Base-by-base conservation (phyloP, 2,113 vertebrate genomes). In the Xyrauchen texanus region DNA sequence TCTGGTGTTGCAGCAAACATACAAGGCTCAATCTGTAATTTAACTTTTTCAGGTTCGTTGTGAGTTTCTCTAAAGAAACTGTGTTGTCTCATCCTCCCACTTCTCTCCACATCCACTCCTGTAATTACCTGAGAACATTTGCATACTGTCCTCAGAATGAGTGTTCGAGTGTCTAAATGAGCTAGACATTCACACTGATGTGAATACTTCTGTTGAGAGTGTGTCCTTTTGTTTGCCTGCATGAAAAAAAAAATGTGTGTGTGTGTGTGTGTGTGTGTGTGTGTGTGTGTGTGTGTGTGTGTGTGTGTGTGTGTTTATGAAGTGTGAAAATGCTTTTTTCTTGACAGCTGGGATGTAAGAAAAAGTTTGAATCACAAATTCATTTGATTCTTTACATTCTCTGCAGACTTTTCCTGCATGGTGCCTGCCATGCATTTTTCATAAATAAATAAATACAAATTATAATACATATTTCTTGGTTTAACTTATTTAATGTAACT, bases 81-180 rank as follows among this genome's bases (percentile, higher is more conserved):
- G 51, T 53, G 73, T 74, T 13, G 51, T 60, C 68, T 80, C 71
- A 72, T 80, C 69, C 74, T 70, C 47, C 66, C 62, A 80, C 72
- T 34, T 63, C 62, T 77, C 62, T 44, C 74, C 73, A 51, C 65
- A 51, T 78, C 62, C 76, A 63, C 67, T 67, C 47, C 62, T 77
- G 76, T 77, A 80, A 83, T 80, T 77, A 58, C 68, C 61, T 51
- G 45, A 65, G 21, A 47, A 55, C 53, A 72, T 83, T 69, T 83
- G 72, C 73, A 80, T 80, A 64, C 45, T 6, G 4, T 66, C 45
- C 13, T 77, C 46, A 46, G 46, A 60, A 58, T 64, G 51, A 62
- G 52, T 70, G 55, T 68, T 63, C 12, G 44, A 67, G 57, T 44
- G 52, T 68, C 53, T 77, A 42, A 53, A 15, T 74, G 60, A 83